Conservation (phyloP, 2,113 vertebrate species). For the Gymnarchus niloticus region DNA sequence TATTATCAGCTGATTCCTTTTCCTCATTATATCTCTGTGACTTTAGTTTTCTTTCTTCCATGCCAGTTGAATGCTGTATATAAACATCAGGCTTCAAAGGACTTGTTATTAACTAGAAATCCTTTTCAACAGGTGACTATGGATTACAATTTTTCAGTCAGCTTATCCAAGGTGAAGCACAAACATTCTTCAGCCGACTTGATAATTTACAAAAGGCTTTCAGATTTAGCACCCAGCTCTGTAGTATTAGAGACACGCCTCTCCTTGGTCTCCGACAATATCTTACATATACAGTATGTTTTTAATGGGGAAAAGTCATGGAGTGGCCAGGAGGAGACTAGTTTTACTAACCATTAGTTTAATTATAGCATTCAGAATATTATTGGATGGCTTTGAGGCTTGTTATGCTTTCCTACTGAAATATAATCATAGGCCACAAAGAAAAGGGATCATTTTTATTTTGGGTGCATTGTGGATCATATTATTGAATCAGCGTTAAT, state of each 20-base stretch:
- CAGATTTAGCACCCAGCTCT: background rate
- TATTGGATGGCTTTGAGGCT: conserved; percentile 41
- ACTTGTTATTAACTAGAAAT: background rate
- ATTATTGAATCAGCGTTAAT: conserved; percentile 51
- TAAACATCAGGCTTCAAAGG: background rate
- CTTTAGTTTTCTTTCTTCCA: background rate
- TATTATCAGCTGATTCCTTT: too few relatives aligned
- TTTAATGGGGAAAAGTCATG: background rate
- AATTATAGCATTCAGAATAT: conserved; percentile 52
- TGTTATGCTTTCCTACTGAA: conserved; percentile 51
- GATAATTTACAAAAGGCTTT: background rate
- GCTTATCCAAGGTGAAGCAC: background rate
- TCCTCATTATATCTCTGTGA: background rate
- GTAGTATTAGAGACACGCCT: background rate
- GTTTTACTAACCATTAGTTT: conserved; percentile 56
- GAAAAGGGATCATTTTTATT: conserved; percentile 48
- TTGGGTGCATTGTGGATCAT: conserved; percentile 40
- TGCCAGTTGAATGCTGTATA: background rate
- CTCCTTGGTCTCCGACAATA: background rate
- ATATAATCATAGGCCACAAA: conserved; percentile 49
- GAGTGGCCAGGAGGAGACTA: conserved; percentile 28
- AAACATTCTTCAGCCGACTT: background rate
- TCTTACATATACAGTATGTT: background rate
- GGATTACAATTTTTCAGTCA: background rate
- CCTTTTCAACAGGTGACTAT: background rate